Evolutionary conservation across 2,888 invertebrate species (phyloP).

Genomic region (Himalopsyche anomala): DNA sequence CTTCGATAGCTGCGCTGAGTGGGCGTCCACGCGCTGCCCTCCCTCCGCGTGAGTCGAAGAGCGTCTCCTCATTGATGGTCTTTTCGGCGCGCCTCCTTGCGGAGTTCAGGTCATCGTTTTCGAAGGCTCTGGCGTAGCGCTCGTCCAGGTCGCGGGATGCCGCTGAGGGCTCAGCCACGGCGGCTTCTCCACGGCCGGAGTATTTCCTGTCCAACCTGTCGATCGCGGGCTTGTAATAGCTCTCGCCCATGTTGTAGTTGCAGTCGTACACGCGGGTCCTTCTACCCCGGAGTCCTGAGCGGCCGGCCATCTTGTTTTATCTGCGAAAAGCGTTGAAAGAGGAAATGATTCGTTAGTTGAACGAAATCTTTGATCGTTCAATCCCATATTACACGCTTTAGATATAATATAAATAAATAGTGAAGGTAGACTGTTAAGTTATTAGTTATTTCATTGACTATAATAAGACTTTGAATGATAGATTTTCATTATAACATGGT

Average conservation of each 20-base stretch:
- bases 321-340: constrained; percentile 14
- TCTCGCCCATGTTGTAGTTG: constrained; percentile 90
- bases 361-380: neutral
- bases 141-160: constrained; percentile 69
- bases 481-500: too few species aligned
- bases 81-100: constrained; percentile 75
- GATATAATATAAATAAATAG: neutral
- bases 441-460: too few species aligned
- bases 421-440: too few species aligned
- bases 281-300: constrained; percentile 77
- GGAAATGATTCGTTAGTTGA: neutral
- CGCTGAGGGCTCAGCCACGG: constrained; percentile 64
- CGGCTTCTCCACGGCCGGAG: constrained; percentile 73
- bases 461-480: too few species aligned
- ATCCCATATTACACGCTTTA: neutral
- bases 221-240: constrained; percentile 87
- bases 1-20: constrained; percentile 73
- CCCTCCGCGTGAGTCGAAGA: constrained; percentile 82
- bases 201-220: constrained; percentile 86
- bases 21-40: constrained; percentile 74
- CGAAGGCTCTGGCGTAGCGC: constrained; percentile 73
- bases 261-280: constrained; percentile 90
- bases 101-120: constrained; percentile 74
- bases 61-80: constrained; percentile 75
- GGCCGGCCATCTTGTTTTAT: constrained; percentile 68